These are phyloP conservation scores for Drepanosiphum platanoidis DNA, from an alignment of 2,888 invertebrate species.

Conservation along the genomic window DNA sequence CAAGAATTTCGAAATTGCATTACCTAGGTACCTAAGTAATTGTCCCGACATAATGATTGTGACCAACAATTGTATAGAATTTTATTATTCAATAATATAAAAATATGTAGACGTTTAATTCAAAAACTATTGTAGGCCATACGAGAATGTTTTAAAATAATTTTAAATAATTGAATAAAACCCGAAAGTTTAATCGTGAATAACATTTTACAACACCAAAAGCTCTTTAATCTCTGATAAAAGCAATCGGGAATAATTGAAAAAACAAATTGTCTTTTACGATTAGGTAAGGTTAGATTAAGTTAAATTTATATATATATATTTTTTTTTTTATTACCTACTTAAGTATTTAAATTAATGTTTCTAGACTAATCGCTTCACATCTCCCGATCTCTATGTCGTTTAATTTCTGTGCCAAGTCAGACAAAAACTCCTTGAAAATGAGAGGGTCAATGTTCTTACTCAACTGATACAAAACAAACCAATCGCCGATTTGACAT, in stretches of 20 bases:
- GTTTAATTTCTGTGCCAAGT: conserved; percentile 78
- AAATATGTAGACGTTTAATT: background rate
- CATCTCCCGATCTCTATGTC: conserved; percentile 68
- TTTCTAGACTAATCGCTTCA: conserved; percentile 34
- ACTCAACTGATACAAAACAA: conserved; percentile 88
- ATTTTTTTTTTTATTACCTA: conserved; percentile 29
- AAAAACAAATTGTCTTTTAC: conserved; percentile 58
- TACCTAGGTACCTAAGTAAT: background rate
- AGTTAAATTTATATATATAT: no score
- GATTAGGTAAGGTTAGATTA: no score
- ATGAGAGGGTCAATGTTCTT: conserved; percentile 93
- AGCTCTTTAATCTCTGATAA: conserved; percentile 32
- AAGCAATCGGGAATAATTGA: background rate
- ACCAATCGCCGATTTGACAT: conserved; percentile 92
- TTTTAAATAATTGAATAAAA: conserved; percentile 45
- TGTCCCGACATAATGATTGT: conserved; percentile 9
- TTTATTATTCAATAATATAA: background rate
- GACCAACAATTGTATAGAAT: conserved; percentile 49
- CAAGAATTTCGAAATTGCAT: background rate
- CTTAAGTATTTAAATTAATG: conserved; percentile 50
- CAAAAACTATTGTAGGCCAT: conserved; percentile 16
- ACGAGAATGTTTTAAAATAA: conserved; percentile 16
- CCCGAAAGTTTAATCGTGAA: conserved; percentile 47
- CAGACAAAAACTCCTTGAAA: conserved; percentile 86
- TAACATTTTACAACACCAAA: conserved; percentile 27